Evolutionary conservation across 1,140 invertebrate genomes (phyloP), one percentile per base, ranked within the genome.

Genomic region (Spodoptera frugiperda): DNA sequence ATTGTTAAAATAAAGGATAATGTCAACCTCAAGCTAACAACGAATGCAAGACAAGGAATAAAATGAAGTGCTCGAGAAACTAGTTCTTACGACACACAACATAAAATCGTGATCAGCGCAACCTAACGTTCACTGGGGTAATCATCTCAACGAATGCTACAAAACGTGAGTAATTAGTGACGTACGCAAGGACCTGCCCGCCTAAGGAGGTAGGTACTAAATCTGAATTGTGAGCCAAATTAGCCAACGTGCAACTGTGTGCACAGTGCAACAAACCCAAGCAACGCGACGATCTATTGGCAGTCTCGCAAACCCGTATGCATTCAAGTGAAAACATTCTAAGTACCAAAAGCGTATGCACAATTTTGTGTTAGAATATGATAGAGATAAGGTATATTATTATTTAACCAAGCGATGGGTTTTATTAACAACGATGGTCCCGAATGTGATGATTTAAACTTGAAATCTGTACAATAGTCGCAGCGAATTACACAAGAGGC

Each of bases 111-210:
- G 30, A 44, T 61, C 33, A 61, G 33, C 57, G 14, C 17, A 17
- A 3, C 57, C 44, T 65, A 48, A 48, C 61, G 49, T 48, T 65
- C 61, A 65, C 10, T 65, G 44, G 39, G 61, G 61, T n/a, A 57
- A 57, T 30, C 54, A 11, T 57, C 54, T 57, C 54, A 57, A 57
- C n/a, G 33, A 61, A 15, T 39, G 25, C 10, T 59, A 17, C 33
- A 39, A 39, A 25, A 39, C 33, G 33, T 39, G 30, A 39, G 5
- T 25, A 25, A 61, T 39, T 65, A 48, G 39, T 65, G 33, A 39
- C 15, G 17, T 11, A 46, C 39, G 44, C 17, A 65, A 48, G 15
- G 30, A 61, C 30, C 25, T 59, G 12, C 25, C 14, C 17, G 15
- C n/a, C n/a, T 12, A 30, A 46, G 9, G 2, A 25, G 25, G 25